Base-by-base conservation (phyloP, 2,888 invertebrate species). In the Aleiodes alternator region DNA sequence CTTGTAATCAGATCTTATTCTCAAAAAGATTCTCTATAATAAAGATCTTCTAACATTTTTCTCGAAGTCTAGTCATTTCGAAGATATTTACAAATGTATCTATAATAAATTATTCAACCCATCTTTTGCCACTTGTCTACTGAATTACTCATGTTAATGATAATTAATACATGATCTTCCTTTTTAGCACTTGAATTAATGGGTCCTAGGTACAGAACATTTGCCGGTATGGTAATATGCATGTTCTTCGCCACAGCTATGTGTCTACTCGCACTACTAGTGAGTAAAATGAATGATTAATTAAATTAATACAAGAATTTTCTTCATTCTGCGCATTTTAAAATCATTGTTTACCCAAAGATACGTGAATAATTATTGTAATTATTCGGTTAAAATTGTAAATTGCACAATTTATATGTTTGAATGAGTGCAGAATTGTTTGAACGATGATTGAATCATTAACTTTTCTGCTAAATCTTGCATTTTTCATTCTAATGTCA, bases 231-330 rank as follows among this genome's bases (percentile, higher is more conserved):
- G 82, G 92, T 93, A 51, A 93, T 93, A 11, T 92, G 93, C 66
- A 92, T 93, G 91, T 90, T 93, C 82, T 94, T 94, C 80, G 93
- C 93, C 1, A 89, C 91, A 0, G 93, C 93, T 1, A 93, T 94
- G 92, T 93, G 93, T 57, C 84, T 93, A 3, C 90, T 94, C 6
- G 92, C 94, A 0, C 84, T 93, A 43, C 85, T 94, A 77, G 93
- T 89, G 82, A 88, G 86, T 82, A 14, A 11, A 34, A 16, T 29
- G 34, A 34, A 31, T 38, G 31, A 34, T 57, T 69, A 56, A 31
- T 66, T 66, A 9, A n/a, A 14, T 4, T 64, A 38, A 43, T 64
- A 16, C 64, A 16, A 48, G 16, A 48, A 64, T 8, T 43, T 70
- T 48, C 8, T n/a, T 11, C 11, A 29, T 23, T 55, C 29, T 3